Percentiles rank a stretch among this genome's conserved stretches.
Conservation (phyloP, 1,140 invertebrate species). For the Battus philenor region DNA sequence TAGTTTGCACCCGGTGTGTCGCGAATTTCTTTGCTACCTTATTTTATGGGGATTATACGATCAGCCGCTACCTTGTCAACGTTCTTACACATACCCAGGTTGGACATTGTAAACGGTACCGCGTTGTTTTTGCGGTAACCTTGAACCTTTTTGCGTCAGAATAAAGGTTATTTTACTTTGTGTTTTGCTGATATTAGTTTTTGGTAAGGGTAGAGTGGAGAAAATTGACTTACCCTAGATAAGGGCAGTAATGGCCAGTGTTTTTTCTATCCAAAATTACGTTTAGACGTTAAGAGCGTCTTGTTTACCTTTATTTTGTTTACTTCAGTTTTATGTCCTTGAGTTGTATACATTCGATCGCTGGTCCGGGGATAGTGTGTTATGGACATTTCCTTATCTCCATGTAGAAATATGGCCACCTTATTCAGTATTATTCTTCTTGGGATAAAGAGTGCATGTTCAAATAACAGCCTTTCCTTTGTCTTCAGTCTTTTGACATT, state of each 20-base stretch:
- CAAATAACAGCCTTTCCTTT: no score
- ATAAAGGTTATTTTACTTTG: slow-evolving; percentile 26
- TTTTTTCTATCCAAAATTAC: slow-evolving; percentile 65
- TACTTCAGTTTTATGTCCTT: slow-evolving; percentile 25
- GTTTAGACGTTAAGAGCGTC: slow-evolving; percentile 55
- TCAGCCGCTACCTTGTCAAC: slow-evolving; percentile 70
- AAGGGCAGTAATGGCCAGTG: slow-evolving; percentile 63
- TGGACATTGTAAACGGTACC: slow-evolving; percentile 49
- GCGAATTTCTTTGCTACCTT: slow-evolving; percentile 58
- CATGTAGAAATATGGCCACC: no score
- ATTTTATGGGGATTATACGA: slow-evolving; percentile 74
- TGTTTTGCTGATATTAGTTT: slow-evolving; percentile 4
- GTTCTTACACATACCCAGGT: slow-evolving; percentile 63
- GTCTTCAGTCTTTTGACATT: no score
- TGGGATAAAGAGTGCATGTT: no score
- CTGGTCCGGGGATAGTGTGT: no score
- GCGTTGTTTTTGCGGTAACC: slow-evolving; percentile 15
- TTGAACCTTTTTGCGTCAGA: slow-evolving; percentile 17
- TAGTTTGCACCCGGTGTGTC: slow-evolving; percentile 42
- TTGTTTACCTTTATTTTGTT: slow-evolving; percentile 67
- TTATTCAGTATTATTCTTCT: no score
- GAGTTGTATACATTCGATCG: slow-evolving; percentile 20
- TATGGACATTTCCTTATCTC: no score
- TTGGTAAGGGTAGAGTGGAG: slow-evolving; percentile 42
- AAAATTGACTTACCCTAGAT: slow-evolving; percentile 74